Base-by-base conservation (phyloP, 2,113 vertebrate genomes). In the Corydoras maculifer region DNA sequence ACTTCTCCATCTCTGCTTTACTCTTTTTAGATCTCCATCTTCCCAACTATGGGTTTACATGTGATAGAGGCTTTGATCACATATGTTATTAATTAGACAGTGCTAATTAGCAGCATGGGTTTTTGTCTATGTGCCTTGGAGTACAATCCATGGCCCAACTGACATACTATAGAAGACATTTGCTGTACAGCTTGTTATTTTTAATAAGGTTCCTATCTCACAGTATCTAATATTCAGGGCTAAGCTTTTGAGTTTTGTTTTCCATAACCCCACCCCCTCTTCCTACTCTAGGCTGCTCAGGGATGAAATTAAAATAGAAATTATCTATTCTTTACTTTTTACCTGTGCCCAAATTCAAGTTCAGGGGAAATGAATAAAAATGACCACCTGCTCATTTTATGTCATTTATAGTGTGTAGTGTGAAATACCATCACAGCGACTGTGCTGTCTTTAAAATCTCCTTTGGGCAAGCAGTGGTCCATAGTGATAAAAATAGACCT, bases 401-500 rank as follows among this genome's bases (percentile, higher is more conserved):
- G 15, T 64, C 30, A 61, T 51, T 43, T 18, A 58, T 72, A n/a
- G 59, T 7, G 59, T 60, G 31, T 60, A 12, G 0, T 65, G 30
- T 55, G 58, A 65, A 48, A 71, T 59, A 67, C 30, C 35, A 58
- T 63, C 62, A 72, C 29, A 60, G 67, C 14, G 61, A 60, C 68
- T 48, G 15, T 66, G 64, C 49, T 70, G 60, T 61, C 67, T 74
- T 73, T 43, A 73, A 67, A 75, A 75, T 68, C 30, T 73, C 55
- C 66, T 55, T 58, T 58, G 57, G 68, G 65, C 68, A 64, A 67
- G 54, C 72, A 62, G 43, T 25, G 60, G 67, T 57, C 57, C 10
- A 30, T 51, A 15, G 54, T 69, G 69, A 48, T 74, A 77, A 77
- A 79, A 77, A 79, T 75, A 82, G 75, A 75, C 11, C n/a, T 7